Evolutionary conservation across 2,888 invertebrate genomes (phyloP).

Genomic region (Euzophera pinguis): DNA sequence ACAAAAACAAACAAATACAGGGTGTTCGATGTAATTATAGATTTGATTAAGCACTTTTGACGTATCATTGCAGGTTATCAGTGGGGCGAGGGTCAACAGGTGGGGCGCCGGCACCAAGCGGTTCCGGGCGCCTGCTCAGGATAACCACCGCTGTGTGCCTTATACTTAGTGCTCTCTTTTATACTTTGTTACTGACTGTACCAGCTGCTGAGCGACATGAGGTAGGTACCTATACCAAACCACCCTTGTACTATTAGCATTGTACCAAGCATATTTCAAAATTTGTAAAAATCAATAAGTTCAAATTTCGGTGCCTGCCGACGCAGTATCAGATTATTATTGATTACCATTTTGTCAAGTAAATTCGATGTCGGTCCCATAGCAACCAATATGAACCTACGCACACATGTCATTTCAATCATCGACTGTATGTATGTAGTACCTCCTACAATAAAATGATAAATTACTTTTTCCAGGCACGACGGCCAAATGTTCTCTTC

Average conservation of each 20-base stretch:
- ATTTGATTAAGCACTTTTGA: background rate
- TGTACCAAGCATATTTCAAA: no score
- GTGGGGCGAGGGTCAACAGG: constrained; percentile 74
- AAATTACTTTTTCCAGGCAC: constrained; percentile 51
- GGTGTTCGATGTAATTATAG: background rate
- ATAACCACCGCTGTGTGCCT: constrained; percentile 84
- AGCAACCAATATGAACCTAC: no score
- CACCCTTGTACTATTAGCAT: no score
- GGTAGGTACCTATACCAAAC: constrained; percentile 35
- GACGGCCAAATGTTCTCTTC: constrained; percentile 83
- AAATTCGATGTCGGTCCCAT: no score
- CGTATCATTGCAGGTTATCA: constrained; percentile 47
- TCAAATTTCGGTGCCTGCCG: no score
- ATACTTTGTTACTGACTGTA: constrained; percentile 83
- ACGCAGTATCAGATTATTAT: no score
- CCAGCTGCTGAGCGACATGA: constrained; percentile 83
- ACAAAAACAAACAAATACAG: no score
- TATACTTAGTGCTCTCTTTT: constrained; percentile 84
- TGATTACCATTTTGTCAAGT: no score
- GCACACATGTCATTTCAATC: no score
- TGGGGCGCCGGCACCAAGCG: constrained; percentile 63
- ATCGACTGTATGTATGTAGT: no score
- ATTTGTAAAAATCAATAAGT: no score
- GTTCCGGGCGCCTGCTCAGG: constrained; percentile 83
- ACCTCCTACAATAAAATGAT: no score